Percentiles rank a stretch among this genome's conserved stretches.
Evolutionary conservation across 2,888 invertebrate species (phyloP).

Genomic region (Nemoura dubitans): DNA sequence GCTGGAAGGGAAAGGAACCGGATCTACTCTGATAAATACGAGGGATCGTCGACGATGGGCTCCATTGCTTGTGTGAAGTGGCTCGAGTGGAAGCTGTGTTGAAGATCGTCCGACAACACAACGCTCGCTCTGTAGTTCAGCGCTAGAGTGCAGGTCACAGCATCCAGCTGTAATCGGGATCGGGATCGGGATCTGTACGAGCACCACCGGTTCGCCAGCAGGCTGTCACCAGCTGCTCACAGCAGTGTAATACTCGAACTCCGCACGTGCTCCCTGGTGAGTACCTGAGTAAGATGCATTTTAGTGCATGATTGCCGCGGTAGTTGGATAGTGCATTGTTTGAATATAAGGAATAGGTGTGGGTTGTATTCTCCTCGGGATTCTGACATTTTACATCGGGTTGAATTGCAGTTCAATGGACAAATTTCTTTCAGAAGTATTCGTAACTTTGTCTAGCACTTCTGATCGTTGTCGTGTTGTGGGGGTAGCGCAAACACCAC

Average conservation of each 20-base stretch:
- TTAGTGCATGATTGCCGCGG: neutral
- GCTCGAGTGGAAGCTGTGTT: neutral
- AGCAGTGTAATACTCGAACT: neutral
- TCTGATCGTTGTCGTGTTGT: neutral
- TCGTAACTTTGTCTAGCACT: neutral
- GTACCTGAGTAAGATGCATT: neutral
- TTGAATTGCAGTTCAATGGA: neutral
- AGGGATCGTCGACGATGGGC: conserved; percentile 57
- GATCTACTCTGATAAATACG: conserved; percentile 52
- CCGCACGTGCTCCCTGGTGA: neutral
- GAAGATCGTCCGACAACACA: neutral
- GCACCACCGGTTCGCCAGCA: neutral
- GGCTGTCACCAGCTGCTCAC: neutral
- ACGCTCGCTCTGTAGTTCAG: neutral
- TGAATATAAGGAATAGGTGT: too few species aligned
- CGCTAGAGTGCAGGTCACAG: neutral
- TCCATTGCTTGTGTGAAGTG: neutral
- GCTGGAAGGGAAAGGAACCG: conserved; percentile 61
- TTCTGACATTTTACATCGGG: neutral
- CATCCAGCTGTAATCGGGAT: neutral
- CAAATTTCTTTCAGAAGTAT: neutral
- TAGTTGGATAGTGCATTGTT: neutral
- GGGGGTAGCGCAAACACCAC: too few species aligned
- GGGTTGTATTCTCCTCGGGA: too few species aligned
- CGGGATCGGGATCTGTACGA: neutral